A percentile compares a stretch with the other conserved stretches of the same genome.
phyloP scores from a whole-genome alignment of 2,113 vertebrate species.

The Heterochromis multidens region DNA sequence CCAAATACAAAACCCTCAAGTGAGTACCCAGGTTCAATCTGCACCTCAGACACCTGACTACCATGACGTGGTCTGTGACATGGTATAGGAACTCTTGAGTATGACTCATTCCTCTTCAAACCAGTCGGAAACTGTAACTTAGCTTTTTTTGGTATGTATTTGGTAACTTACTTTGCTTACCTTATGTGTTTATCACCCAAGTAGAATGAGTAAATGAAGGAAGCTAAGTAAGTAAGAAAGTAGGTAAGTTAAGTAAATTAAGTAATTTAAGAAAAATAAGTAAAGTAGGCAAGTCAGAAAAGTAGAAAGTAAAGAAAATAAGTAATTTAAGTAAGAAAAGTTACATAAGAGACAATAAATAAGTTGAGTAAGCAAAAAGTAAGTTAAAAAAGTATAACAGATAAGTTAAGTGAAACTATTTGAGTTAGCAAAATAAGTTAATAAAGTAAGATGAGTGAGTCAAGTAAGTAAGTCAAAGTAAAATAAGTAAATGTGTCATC shows the following conservation, averaged over 20 bases:
- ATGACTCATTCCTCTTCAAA: neutral
- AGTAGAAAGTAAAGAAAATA: neutral
- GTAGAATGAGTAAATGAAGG: no score
- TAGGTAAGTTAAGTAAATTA: no score
- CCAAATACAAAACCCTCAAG: slow-evolving; percentile 79
- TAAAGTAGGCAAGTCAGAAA: neutral
- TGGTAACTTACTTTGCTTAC: neutral
- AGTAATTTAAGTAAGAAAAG: neutral
- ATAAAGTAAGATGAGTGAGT: no score
- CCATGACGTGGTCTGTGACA: neutral
- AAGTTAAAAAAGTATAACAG: no score
- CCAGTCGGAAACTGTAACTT: neutral
- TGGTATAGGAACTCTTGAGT: neutral
- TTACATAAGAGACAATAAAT: no score
- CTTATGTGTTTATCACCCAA: no score
- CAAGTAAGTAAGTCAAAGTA: no score
- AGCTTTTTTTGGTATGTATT: neutral
- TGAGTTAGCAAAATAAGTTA: no score
- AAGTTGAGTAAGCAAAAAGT: no score
- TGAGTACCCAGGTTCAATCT: slow-evolving; percentile 39
- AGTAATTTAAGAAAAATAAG: neutral
- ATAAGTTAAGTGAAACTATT: no score
- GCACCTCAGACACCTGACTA: neutral
- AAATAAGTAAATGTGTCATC: no score
- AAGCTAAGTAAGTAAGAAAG: no score